Conservation (phyloP, 1,140 invertebrate species). For the Brachionus rubens region DNA sequence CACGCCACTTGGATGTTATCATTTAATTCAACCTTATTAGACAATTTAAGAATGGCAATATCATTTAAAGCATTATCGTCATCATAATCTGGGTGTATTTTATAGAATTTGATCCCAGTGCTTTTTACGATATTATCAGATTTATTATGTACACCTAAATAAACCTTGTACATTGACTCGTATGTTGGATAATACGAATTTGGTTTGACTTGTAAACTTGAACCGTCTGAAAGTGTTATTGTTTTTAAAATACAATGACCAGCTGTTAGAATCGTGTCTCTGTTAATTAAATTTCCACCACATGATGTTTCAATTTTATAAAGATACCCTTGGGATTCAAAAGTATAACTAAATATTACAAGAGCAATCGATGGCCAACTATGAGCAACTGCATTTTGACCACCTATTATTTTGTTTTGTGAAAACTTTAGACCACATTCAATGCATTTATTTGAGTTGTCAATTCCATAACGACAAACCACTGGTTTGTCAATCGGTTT, state of each 20-base stretch:
- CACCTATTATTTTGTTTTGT: constrained; percentile 6
- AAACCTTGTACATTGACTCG: constrained; percentile 40
- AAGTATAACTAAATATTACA: constrained; percentile 3
- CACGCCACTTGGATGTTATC: constrained; percentile 18
- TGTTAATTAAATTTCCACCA: constrained; percentile 72
- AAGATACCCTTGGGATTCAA: neutral
- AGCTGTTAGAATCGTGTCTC: constrained; percentile 71
- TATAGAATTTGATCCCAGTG: neutral
- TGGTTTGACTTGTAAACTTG: neutral
- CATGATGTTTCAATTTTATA: constrained; percentile 59
- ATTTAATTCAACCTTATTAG: neutral
- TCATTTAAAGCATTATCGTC: neutral
- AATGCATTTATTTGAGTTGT: neutral
- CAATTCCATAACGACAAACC: too few relatives aligned
- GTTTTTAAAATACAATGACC: constrained; percentile 66
- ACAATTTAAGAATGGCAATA: constrained; percentile 25
- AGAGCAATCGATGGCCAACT: constrained; percentile 32
- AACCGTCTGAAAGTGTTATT: neutral
- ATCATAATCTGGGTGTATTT: constrained; percentile 2
- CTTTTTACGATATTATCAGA: neutral
- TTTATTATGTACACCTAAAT: constrained; percentile 27
- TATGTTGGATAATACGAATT: constrained; percentile 18
- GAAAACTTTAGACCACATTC: constrained; percentile 23
- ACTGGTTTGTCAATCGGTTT: too few relatives aligned
- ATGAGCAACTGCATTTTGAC: neutral